These are phyloP conservation scores for Bos javanicus DNA, from an alignment of 2,113 vertebrate species.

Conservation along the genomic window DNA sequence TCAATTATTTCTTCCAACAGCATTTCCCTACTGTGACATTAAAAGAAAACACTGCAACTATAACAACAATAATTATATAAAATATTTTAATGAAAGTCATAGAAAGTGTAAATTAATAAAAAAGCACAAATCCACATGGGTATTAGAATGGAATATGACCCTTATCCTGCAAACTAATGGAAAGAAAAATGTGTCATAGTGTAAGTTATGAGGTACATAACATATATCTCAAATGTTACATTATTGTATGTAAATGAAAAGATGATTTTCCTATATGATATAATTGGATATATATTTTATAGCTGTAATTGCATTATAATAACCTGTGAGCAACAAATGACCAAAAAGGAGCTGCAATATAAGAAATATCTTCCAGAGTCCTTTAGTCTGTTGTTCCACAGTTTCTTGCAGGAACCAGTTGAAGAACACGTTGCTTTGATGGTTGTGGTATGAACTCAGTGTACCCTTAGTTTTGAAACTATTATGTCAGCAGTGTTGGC, in stretches of 20 bases:
- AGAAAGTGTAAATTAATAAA: not conserved
- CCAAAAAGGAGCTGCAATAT: not conserved
- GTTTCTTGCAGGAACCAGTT: not conserved
- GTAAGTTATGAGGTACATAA: not conserved
- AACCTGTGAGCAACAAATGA: not conserved
- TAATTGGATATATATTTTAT: not conserved
- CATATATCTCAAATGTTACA: not conserved
- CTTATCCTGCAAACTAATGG: not conserved
- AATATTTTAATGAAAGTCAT: not conserved
- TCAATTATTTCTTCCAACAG: not conserved
- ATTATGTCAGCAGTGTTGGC: not conserved
- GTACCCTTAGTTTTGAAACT: not conserved
- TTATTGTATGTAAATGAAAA: not conserved
- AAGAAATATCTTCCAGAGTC: not conserved
- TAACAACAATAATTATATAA: not conserved
- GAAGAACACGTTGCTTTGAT: not conserved
- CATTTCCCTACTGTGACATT: not conserved
- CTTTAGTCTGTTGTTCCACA: not conserved
- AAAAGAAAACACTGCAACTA: not conserved
- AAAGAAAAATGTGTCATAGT: not conserved
- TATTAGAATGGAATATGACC: not conserved
- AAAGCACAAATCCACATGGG: not conserved
- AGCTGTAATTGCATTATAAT: not conserved
- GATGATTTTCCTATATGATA: not conserved
- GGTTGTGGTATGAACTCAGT: not conserved